Evolutionary conservation across 2,888 invertebrate genomes (phyloP), one percentile per base, ranked within the genome.

Genomic region (Ormyrus rosae): DNA sequence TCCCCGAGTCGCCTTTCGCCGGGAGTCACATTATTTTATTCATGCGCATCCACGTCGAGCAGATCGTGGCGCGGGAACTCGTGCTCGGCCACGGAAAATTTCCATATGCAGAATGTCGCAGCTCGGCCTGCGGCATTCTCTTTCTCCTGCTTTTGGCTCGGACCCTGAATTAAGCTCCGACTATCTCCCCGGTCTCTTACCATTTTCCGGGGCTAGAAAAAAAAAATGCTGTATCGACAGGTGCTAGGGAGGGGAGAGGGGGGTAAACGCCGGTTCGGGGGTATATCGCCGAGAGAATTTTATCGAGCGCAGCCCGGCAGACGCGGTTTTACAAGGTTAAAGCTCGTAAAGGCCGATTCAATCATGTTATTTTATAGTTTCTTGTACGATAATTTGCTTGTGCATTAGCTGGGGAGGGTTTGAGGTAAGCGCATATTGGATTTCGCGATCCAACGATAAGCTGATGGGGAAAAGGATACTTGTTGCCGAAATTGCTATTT

Each of bases 21-120:
- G 80, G 83, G 84, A 85, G 84, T 85, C 82, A 84, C 84, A 84
- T 88, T 86, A 87, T 87, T 88, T 88, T 87, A 88, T 88, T 88
- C 87, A 86, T 86, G 85, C 84, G 82, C 68, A 34, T 34, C 34
- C 34, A 4, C 75, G 84, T 82, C 60, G 75, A 34, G 82, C 19
- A 10, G 81, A 84, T 83, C 81, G 84, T 74, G 67, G 84, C 83
- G 84, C 84, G 85, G 82, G 34, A 53, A 51, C 67, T 68, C 71
- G 65, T 48, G 5, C 48, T 9, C n/a, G n/a, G n/a, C 0, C 64
- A 13, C 10, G 34, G 19, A 5, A 55, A 48, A 72, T 72, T 63
- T 72, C 71, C 71, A 72, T 72, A 72, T 72, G 71, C 61, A 72
- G 63, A 72, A 72, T 11, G n/a, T 65, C 63, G 34, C 34, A 4